A percentile compares a stretch with the other conserved stretches of the same genome.
phyloP scores from a whole-genome alignment of 2,888 invertebrate genomes.

The Pristionchus exspectatus region DNA sequence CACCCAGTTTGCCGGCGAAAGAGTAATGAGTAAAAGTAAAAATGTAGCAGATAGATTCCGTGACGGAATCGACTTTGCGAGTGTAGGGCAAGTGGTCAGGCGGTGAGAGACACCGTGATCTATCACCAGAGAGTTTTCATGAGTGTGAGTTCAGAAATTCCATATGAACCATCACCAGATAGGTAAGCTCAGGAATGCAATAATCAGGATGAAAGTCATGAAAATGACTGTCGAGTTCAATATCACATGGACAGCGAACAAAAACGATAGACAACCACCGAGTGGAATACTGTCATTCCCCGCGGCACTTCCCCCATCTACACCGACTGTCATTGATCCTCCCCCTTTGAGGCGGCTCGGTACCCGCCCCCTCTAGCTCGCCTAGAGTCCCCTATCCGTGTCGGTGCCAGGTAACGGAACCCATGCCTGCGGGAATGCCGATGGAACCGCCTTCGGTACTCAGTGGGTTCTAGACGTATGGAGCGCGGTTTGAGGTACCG shows the following conservation, averaged over 20 bases:
- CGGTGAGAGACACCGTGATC: too few species aligned
- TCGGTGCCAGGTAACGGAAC: neutral
- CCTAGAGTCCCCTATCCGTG: neutral
- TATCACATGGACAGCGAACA: too few species aligned
- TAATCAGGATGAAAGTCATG: too few species aligned
- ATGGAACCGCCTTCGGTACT: neutral
- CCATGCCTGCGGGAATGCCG: neutral
- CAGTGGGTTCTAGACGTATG: neutral
- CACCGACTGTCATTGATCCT: neutral
- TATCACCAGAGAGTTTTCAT: too few species aligned
- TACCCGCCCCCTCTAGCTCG: neutral
- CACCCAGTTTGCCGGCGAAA: neutral
- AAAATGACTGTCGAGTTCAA: too few species aligned
- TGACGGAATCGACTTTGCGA: neutral
- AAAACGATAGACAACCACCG: neutral
- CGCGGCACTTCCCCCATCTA: neutral
- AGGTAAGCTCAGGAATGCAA: too few species aligned
- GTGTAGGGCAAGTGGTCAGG: too few species aligned
- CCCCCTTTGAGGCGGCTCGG: neutral
- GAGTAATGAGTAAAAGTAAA: neutral
- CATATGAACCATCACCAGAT: too few species aligned
- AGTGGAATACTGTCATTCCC: neutral
- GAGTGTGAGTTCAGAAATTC: too few species aligned
- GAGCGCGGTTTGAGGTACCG: neutral
- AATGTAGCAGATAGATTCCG: neutral